Evolutionary conservation across 1,140 invertebrate genomes (phyloP), one percentile per base, ranked within the genome.

Genomic region (Leptinotarsa defecta): DNA sequence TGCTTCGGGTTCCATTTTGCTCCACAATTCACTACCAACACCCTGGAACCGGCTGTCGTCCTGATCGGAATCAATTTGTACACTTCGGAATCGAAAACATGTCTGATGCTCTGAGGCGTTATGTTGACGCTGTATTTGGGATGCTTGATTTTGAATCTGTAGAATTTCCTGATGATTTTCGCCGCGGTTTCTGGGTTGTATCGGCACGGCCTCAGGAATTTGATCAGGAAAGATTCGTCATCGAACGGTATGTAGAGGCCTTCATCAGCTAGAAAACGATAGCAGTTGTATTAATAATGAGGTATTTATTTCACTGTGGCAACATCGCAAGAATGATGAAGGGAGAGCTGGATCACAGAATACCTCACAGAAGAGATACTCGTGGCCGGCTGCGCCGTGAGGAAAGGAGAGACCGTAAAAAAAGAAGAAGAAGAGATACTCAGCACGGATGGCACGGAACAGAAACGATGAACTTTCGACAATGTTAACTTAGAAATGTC

Each of bases 181-280:
- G 91, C 86, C 0, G 93, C 93, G 84, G 92, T 94, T 67, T 94
- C 89, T 2, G 93, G 89, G 82, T 94, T 94, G 84, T 89, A 94
- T 84, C 94, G 94, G 82, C 92, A 93, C n/a, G 92, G 92, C 61
- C 94, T 87, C 15, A 95, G 85, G 81, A 94, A 94, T 61, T 93
- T 92, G 22, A 90, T 85, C 0, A 95, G 86, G 57, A 93, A 91
- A 15, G 70, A 71, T 2, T 92, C 91, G 77, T 94, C 93, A 72
- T 94, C 92, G 17, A 92, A 89, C 43, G 87, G 89, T 71, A 88
- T 91, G 74, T 88, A 84, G 22, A 94, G 57, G 88, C 89, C 77
- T 88, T 88, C 77, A 89, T 89, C 84, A 68, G 27, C 84, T 85
- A 49, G 74, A 61, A 52, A 48, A 57, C n/a, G n/a, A 15, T n/a